A percentile compares a stretch with the other conserved stretches of the same genome.
These are phyloP conservation scores for Drosophila sechellia DNA, from an alignment of 1,140 invertebrate genomes.

Conservation along the genomic window DNA sequence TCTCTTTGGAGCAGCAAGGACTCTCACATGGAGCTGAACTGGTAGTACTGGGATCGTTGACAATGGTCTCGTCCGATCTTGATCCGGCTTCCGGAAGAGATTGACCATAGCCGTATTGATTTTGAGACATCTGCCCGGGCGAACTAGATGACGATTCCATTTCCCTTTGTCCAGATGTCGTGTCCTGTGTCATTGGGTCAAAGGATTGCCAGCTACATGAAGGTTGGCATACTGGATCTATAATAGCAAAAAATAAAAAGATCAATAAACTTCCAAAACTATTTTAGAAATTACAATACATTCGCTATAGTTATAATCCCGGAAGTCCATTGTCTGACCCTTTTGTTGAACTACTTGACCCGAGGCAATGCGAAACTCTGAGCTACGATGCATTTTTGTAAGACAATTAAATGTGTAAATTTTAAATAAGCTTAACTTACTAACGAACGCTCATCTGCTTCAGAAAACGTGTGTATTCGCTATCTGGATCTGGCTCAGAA, in stretches of 20 bases:
- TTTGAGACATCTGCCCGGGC: neutral
- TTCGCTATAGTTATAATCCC: conserved; percentile 17
- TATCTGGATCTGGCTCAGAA: conserved; percentile 3
- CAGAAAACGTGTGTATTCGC: conserved; percentile 2
- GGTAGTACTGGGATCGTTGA: conserved; percentile 3
- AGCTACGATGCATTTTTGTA: neutral
- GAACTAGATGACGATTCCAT: too few species aligned
- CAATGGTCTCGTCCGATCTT: conserved; percentile 26
- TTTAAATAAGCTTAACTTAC: conserved; percentile 10
- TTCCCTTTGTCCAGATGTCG: neutral
- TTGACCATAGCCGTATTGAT: conserved; percentile 5
- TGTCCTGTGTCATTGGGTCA: neutral
- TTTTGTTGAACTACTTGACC: neutral
- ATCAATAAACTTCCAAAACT: too few species aligned
- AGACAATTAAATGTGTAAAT: neutral
- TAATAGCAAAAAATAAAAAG: neutral
- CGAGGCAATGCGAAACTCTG: conserved; percentile 3
- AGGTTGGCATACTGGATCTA: neutral
- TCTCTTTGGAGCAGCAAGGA: conserved; percentile 1
- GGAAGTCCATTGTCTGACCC: conserved; percentile 10
- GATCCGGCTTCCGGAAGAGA: neutral
- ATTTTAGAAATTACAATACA: conserved; percentile 3
- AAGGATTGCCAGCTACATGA: conserved; percentile 7
- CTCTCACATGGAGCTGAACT: neutral
- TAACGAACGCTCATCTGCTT: conserved; percentile 15